A percentile compares a stretch with the other conserved stretches of the same genome.
phyloP scores from a whole-genome alignment of 2,113 vertebrate genomes.

The Spea multiplicata region DNA sequence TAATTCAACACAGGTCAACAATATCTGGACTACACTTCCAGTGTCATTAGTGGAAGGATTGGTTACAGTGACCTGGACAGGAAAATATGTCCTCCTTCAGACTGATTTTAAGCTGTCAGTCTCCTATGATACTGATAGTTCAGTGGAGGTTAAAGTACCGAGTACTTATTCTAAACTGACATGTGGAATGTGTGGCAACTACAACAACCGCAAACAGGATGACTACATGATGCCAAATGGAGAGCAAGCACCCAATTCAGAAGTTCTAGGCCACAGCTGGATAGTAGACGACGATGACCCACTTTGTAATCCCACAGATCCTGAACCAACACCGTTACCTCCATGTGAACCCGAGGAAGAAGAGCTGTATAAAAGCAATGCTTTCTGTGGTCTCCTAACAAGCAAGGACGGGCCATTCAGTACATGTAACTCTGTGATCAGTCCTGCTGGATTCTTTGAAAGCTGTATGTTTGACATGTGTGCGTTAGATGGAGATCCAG shows the following conservation, averaged over 20 bases:
- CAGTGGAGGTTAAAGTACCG: slow-evolving; percentile 61
- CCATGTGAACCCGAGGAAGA: slow-evolving; percentile 54
- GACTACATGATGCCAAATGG: slow-evolving; percentile 56
- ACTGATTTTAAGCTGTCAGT: slow-evolving; percentile 62
- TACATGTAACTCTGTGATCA: slow-evolving; percentile 59
- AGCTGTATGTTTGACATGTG: slow-evolving; percentile 68
- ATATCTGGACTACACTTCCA: slow-evolving; percentile 70
- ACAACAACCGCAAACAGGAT: slow-evolving; percentile 59
- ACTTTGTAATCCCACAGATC: slow-evolving; percentile 21
- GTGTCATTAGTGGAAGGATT: slow-evolving; percentile 52
- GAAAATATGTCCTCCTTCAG: slow-evolving; percentile 54
- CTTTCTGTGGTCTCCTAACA: slow-evolving; percentile 63
- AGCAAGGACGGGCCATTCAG: slow-evolving; percentile 62
- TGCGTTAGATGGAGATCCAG: slow-evolving; percentile 54
- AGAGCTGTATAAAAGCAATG: slow-evolving; percentile 54
- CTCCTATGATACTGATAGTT: slow-evolving; percentile 57
- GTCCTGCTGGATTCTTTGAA: slow-evolving; percentile 59
- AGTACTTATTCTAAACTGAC: slow-evolving; percentile 57
- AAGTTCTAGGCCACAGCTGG: slow-evolving; percentile 59
- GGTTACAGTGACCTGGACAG: slow-evolving; percentile 55
- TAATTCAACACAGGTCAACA: slow-evolving; percentile 62
- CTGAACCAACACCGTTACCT: slow-evolving; percentile 45
- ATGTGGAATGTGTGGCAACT: slow-evolving; percentile 74
- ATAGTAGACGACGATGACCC: slow-evolving; percentile 39
- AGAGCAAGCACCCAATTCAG: slow-evolving; percentile 32